These are phyloP conservation scores for Chloropsis hardwickii DNA, from an alignment of 2,113 vertebrate genomes.

Conservation along the genomic window DNA sequence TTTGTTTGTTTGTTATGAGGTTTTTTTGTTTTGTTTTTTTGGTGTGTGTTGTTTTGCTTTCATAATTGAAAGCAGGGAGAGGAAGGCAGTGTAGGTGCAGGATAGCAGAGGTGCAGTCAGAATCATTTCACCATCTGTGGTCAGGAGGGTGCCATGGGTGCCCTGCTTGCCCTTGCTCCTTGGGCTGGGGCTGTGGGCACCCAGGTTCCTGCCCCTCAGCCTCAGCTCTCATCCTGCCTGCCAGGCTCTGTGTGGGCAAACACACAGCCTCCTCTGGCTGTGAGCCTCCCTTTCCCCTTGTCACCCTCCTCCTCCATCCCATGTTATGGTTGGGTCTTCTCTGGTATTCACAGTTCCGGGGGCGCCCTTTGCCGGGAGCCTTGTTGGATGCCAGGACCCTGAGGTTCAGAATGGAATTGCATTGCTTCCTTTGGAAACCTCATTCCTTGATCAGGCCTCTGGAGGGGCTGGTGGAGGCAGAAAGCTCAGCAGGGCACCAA, in stretches of 20 bases:
- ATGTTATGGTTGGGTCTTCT: background rate
- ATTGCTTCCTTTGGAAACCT: background rate
- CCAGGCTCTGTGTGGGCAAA: background rate
- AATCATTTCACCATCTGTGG: background rate
- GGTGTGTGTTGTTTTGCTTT: background rate
- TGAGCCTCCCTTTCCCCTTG: background rate
- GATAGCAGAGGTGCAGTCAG: background rate
- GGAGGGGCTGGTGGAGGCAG: background rate
- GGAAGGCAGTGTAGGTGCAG: background rate
- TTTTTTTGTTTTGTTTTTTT: background rate
- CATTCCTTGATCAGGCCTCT: background rate
- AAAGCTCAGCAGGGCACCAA: background rate
- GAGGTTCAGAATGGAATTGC: background rate
- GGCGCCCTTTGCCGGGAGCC: background rate
- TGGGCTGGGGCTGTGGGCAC: background rate
- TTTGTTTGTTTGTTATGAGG: background rate
- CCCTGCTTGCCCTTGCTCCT: background rate
- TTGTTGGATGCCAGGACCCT: background rate
- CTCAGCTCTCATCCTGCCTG: background rate
- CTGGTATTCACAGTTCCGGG: fast-evolving
- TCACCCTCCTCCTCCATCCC: background rate
- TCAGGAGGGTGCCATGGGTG: background rate
- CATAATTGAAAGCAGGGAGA: background rate
- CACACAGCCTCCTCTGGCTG: background rate
- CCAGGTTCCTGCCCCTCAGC: background rate